phyloP scores from a whole-genome alignment of 2,888 invertebrate species.

The Neocrepidodera transversa region DNA sequence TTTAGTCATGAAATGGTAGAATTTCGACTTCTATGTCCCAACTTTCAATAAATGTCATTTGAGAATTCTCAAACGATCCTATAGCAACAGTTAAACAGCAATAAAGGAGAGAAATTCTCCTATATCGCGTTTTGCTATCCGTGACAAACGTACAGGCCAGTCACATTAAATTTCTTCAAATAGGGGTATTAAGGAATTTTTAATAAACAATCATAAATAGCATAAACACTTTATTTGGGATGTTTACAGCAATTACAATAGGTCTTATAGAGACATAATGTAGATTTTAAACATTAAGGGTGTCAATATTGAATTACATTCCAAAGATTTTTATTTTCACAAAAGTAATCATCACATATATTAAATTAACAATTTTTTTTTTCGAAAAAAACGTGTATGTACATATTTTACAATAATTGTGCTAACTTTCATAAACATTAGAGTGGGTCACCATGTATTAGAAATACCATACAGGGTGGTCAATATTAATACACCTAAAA shows the following conservation, averaged over 20 bases:
- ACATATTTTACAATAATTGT: constrained; percentile 54
- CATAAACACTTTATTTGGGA: constrained; percentile 49
- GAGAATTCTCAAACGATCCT: too few species aligned
- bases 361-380: constrained; percentile 53
- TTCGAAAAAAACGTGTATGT: constrained; percentile 53
- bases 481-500: too few species aligned
- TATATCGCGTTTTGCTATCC: too few species aligned
- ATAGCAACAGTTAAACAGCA: too few species aligned
- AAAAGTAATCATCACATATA: constrained; percentile 56
- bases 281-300: constrained; percentile 48
- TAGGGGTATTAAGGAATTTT: too few species aligned
- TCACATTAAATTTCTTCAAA: too few species aligned
- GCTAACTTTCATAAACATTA: constrained; percentile 31
- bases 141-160: too few species aligned
- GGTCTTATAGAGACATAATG: constrained; percentile 46
- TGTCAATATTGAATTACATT: constrained; percentile 43
- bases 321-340: constrained; percentile 29
- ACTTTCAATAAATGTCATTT: too few species aligned
- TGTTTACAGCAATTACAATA: constrained; percentile 48
- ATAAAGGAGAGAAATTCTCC: too few species aligned
- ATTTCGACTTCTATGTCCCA: too few species aligned
- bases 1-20: too few species aligned
- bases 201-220: too few species aligned
- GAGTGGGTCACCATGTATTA: not conserved
- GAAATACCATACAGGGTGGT: not conserved